Conservation (phyloP, 2,888 invertebrate species). For the Hydraecia micacea region DNA sequence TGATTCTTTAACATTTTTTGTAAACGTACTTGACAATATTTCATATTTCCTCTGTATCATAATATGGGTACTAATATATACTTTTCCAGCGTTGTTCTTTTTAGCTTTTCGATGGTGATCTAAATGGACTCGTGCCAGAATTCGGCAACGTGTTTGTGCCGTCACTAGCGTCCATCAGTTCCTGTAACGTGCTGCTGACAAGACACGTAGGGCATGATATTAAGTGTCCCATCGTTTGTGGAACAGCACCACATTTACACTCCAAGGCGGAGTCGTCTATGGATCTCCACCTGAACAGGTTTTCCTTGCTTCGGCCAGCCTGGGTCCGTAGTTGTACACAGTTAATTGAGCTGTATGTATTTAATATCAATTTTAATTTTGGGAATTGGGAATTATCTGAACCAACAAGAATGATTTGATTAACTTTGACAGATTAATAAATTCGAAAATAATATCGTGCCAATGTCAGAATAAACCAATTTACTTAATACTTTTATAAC, state of each 20-base stretch:
- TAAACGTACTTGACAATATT: background rate
- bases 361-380: background rate
- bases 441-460: constrained; percentile 5
- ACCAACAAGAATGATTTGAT: constrained; percentile 1
- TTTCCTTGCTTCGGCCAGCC: background rate
- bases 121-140: no score
- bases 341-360: background rate
- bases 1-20: background rate
- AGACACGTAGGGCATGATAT: background rate
- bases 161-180: background rate
- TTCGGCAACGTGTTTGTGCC: no score
- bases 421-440: background rate
- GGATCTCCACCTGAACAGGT: background rate
- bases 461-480: constrained; percentile 1
- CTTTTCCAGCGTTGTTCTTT: background rate
- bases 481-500: constrained; percentile 11
- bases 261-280: background rate
- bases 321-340: background rate
- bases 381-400: background rate
- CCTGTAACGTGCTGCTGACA: background rate
- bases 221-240: background rate
- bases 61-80: no score
- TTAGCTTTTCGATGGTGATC: no score
- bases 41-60: background rate
- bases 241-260: background rate